Base-by-base conservation (phyloP, 2,113 vertebrate species). In the Hystrix cristata region DNA sequence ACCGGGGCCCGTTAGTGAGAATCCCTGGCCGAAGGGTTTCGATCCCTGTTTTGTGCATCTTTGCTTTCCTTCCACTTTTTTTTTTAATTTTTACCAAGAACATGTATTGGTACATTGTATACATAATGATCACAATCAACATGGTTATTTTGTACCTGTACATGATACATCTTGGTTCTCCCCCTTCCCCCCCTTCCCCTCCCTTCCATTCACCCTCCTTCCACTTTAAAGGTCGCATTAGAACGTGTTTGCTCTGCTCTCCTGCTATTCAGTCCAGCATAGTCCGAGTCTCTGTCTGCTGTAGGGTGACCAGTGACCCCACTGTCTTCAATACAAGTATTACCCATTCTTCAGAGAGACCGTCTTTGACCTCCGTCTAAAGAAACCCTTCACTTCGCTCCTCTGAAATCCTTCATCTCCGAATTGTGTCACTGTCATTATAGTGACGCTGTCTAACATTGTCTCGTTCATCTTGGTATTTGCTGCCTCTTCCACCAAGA, bases 251-350 rank as follows among this genome's bases (percentile, higher is more conserved):
- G 7, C 1, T 13, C 9, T 12, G 46, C 60, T 34, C 10, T 51
- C 21, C 29, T 9, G 0, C 55, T 29, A 3, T 19, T 14, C 29
- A 10, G 16, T 9, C 3, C 31, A 4, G 0, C 21, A 1, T 3
- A 2, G 64, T 25, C 29, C 7, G 0, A 60, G 53, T 43, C 12
- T 7, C 18, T 43, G 8, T 13, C 51, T 14, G 6, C 43, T 21
- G 34, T 5, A 4, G n/a, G 78, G 16, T 19, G 94, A 38, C 79
- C n/a, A 7, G 0, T 38, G 0, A 1, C 23, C 25, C 18, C 1
- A 3, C 3, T 43, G 23, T 83, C 60, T 3, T 23, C 31, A 10
- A 46, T 38, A 3, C 29, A 79, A 19, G 7, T 16, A 69, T 15
- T 14, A 34, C 19, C 3, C 16, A 14, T 11, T 72, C 11, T 59